Percentiles rank a stretch among this genome's conserved stretches.
phyloP scores from a whole-genome alignment of 2,113 vertebrate genomes.

The Leptocoma aspasia region DNA sequence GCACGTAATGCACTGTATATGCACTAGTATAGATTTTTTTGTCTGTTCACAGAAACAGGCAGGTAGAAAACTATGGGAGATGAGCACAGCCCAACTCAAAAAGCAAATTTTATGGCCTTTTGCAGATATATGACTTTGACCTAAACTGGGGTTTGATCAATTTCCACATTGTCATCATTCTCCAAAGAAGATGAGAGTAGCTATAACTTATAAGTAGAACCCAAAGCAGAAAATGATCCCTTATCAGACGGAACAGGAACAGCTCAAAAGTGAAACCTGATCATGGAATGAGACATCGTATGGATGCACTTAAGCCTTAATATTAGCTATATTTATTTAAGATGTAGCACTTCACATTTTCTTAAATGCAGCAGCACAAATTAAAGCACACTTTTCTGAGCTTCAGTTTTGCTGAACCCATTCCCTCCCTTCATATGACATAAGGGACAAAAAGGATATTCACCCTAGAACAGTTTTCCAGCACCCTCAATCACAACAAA shows the following conservation, averaged over 20 bases:
- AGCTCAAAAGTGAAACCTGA: background rate
- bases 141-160: background rate
- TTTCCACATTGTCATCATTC: constrained; percentile 9
- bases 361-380: background rate
- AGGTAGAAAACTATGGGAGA: constrained; percentile 22
- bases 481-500: background rate
- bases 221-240: background rate
- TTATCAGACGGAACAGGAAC: background rate
- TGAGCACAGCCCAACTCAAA: background rate
- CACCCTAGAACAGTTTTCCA: background rate
- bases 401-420: background rate
- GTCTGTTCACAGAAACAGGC: constrained; percentile 35
- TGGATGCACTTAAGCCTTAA: background rate
- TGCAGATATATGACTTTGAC: background rate
- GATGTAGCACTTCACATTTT: background rate
- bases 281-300: background rate
- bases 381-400: background rate
- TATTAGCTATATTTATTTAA: background rate
- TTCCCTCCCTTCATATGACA: background rate
- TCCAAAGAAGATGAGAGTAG: background rate
- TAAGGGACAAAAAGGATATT: background rate
- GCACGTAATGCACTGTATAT: constrained; percentile 45
- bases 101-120: background rate
- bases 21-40: constrained; percentile 57
- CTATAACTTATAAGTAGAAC: background rate